Evolutionary conservation across 92 coral and sea anemone genomes (phyloP).

Genomic region (Zoanthus solanderi): DNA sequence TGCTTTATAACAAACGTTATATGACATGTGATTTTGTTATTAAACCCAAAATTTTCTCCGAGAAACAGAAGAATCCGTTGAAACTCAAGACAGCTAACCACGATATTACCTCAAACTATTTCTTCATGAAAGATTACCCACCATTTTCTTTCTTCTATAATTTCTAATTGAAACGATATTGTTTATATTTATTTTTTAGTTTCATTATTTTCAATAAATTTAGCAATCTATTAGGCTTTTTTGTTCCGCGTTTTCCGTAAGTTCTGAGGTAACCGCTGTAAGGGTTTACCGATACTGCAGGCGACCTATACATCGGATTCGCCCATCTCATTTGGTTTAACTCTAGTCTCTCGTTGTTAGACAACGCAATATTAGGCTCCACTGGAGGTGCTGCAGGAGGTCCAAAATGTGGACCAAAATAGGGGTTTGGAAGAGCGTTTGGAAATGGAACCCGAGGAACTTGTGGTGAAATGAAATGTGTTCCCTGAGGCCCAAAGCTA

Average conservation of each 20-base stretch:
- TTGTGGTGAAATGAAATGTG: constrained; percentile 38
- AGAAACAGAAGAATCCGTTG: too few relatives aligned
- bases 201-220: neutral
- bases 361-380: constrained; percentile 45
- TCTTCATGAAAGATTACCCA: neutral
- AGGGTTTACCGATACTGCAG: constrained; percentile 43
- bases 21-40: too few relatives aligned
- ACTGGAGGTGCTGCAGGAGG: constrained; percentile 43
- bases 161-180: neutral
- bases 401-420: constrained; percentile 49
- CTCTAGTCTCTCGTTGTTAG: constrained; percentile 43
- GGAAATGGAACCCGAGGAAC: constrained; percentile 44
- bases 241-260: constrained; percentile 76
- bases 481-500: constrained; percentile 39
- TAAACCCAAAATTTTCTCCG: too few relatives aligned
- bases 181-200: constrained; percentile 17
- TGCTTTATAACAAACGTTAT: too few relatives aligned
- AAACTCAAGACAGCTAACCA: neutral
- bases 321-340: constrained; percentile 42
- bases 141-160: neutral
- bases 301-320: constrained; percentile 44
- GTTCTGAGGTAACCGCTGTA: constrained; percentile 73
- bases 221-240: neutral
- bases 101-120: neutral
- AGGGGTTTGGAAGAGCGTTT: constrained; percentile 38